Evolutionary conservation across 2,113 vertebrate genomes (phyloP), one percentile per base, ranked within the genome.

Genomic region (Motacilla alba): DNA sequence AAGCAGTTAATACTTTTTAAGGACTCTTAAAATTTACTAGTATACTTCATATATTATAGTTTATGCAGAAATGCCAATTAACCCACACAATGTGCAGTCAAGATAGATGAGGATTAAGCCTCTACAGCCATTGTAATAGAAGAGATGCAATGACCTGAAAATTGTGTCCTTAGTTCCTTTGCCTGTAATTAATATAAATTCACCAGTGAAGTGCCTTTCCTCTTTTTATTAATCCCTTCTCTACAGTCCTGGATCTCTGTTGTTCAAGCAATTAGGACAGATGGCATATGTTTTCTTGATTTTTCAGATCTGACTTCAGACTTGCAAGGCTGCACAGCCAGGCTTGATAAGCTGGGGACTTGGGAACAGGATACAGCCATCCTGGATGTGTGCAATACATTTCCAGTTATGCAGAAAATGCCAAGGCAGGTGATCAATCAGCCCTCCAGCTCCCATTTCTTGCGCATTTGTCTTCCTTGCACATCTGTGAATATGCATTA

Each of bases 131-230:
- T 5, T 44, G 47, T 26, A 92, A 96, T 30, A 94, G 91, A 69
- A 87, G 49, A 94, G 60, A 75, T 72, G 73, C 80, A 91, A 72
- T 84, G 83, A 94, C 91, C 89, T 94, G 91, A 94, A 94, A 92
- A 94, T 84, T 72, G 43, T 83, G 59, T 87, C 56, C 10, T 67
- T 77, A 80, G 39, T 46, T 94, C 26, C 63, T 83, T 83, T 89
- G 73, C 52, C 60, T 89, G 58, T 92, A 87, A 87, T 94, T 92
- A 91, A 78, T 59, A 81, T 53, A 81, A 89, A 72, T 62, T 91
- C 62, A 89, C 27, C 6, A 37, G 39, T 90, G 41, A 14, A 67
- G 46, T 74, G 23, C 47, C 56, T 87, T 90, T 90, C 50, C 47
- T 91, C 47, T 72, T 66, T 91, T 78, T 83, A 82, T 76, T 83